Evolutionary conservation across 2,113 vertebrate species (phyloP), one percentile per base, ranked within the genome.

Genomic region (Eurypyga helias): DNA sequence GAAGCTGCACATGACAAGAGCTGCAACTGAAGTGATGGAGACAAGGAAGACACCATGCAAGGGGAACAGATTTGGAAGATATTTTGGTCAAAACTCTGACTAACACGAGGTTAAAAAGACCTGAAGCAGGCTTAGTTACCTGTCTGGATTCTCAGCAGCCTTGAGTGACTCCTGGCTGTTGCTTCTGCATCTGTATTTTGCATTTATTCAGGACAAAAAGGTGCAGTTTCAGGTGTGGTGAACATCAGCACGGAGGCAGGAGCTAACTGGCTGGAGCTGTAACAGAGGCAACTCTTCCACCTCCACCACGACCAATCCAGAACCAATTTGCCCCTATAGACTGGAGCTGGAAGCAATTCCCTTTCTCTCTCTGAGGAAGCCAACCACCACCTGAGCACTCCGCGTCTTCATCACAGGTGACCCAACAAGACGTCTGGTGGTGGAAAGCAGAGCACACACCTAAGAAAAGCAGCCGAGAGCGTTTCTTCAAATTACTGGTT

Each of bases 31-130:
- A 29, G 5, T 18, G 21, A 16, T 15, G 28, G 19, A 52, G 38
- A 69, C 0, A 1, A 51, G 15, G 31, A 79, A n/a, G 2, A 7
- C 7, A 33, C 4, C 11, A 11, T 26, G 7, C 0, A 2, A 84
- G 7, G 8, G 24, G 17, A 57, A 12, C 8, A 57, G 33, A 57
- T 36, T 7, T 67, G 10, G 28, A 64, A 87, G 55, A 36, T 4
- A 7, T 19, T 5, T 11, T 79, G 25, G 7, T 41, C 34, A 69
- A 75, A 87, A 6, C 23, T 86, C 41, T 77, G 67, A 41, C 5
- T 10, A 16, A 9, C 5, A 78, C 1, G 0, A 45, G 31, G 7
- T 52, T 55, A 36, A 90, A 52, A 54, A 83, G 10, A 13, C 8
- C 41, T 51, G n/a, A 57, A 62, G 34, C 6, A 87, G 77, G 5